Conservation (phyloP, 2,113 vertebrate genomes). For the Ariopsis seemanni region DNA sequence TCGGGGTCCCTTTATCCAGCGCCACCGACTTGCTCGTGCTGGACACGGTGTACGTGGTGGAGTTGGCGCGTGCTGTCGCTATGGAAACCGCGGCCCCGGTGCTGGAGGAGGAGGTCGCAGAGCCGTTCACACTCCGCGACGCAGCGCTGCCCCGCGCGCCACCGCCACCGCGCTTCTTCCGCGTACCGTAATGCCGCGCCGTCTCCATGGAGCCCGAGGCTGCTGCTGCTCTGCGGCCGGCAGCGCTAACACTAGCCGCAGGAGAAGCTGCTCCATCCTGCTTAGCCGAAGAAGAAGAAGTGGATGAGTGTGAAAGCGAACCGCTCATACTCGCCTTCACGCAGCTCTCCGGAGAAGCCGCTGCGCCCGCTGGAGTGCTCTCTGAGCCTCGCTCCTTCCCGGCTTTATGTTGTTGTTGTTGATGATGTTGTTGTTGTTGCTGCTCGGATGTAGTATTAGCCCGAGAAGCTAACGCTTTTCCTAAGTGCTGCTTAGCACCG, state of each 20-base stretch:
- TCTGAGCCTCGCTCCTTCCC: conserved; percentile 66
- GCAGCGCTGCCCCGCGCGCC: conserved; percentile 59
- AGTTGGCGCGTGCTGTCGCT: conserved; percentile 38
- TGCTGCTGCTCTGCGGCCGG: conserved; percentile 55
- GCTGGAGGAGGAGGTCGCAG: conserved; percentile 2
- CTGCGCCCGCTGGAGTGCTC: conserved; percentile 61
- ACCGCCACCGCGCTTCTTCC: conserved; percentile 64
- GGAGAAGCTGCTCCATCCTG: conserved; percentile 70
- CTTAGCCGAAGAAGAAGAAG: conserved; percentile 53
- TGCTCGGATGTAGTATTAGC: conserved; percentile 73
- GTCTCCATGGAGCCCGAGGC: conserved; percentile 54
- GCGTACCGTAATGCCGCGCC: conserved; percentile 53
- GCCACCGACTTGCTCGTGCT: conserved; percentile 61
- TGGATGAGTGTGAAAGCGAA: conserved; percentile 71
- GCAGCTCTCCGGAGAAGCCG: conserved; percentile 63
- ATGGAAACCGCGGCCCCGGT: conserved; percentile 38
- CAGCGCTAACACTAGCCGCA: conserved; percentile 62
- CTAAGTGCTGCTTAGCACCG: conserved; percentile 71
- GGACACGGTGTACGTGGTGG: conserved; percentile 68
- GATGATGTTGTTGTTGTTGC: conserved; percentile 75
- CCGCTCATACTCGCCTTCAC: conserved; percentile 69
- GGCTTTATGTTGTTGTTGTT: conserved; percentile 73
- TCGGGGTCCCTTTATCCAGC: conserved; percentile 73
- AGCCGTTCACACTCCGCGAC: conserved; percentile 74
- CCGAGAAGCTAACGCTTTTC: conserved; percentile 72